These are phyloP conservation scores for Xestia ashworthii DNA, from an alignment of 2,888 invertebrate genomes.

Conservation along the genomic window DNA sequence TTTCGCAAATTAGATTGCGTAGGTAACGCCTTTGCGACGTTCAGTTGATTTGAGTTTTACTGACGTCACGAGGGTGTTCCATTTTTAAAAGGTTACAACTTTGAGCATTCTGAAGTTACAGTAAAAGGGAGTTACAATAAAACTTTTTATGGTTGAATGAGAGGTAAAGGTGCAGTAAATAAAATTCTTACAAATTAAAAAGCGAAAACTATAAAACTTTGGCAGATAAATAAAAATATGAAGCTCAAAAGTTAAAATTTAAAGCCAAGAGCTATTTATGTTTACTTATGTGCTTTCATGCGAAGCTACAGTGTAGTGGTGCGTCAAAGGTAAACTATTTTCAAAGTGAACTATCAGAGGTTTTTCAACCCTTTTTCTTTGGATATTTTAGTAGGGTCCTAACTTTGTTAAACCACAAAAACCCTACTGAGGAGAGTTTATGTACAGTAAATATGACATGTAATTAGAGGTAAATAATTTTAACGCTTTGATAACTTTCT, in stretches of 20 bases:
- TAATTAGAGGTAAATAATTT: neutral
- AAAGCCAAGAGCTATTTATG: neutral
- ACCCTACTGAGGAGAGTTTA: neutral
- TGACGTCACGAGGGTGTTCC: conserved; percentile 39
- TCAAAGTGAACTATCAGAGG: conserved; percentile 18
- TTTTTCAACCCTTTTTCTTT: conserved; percentile 18
- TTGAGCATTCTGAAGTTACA: conserved; percentile 23
- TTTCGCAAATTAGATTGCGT: conserved; percentile 69
- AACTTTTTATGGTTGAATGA: conserved; percentile 41
- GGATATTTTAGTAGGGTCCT: conserved; percentile 17
- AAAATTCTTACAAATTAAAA: conserved; percentile 18
- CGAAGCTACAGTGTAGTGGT: neutral
- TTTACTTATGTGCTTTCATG: conserved; percentile 5
- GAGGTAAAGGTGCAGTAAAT: conserved; percentile 20
- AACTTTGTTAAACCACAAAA: neutral
- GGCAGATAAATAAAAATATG: neutral
- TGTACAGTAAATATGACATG: neutral
- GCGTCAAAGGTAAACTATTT: conserved; percentile 10
- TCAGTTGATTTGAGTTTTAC: conserved; percentile 51
- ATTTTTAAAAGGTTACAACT: conserved; percentile 55
- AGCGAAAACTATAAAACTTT: neutral
- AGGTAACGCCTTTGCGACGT: conserved; percentile 51
- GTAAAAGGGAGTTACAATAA: conserved; percentile 29
- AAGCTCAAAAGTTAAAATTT: conserved; percentile 1
- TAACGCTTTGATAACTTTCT: neutral